Evolutionary conservation across 2,888 invertebrate species (phyloP), one percentile per base, ranked within the genome.

Genomic region (Nephrotoma flavescens): DNA sequence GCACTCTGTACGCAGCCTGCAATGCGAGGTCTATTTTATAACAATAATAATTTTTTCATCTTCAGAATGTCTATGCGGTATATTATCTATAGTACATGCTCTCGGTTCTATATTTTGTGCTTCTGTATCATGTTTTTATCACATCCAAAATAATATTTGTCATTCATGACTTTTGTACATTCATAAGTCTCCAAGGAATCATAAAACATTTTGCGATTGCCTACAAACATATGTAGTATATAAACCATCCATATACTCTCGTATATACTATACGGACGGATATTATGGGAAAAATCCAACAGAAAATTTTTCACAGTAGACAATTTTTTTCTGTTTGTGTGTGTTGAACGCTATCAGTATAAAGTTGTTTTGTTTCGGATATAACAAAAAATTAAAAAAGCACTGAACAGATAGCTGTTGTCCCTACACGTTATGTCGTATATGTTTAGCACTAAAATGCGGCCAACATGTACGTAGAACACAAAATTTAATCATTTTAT

Each of bases 171-270:
- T 84, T 84, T 84, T 42, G 42, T 71, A 71, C 84, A 42, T 42
- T 85, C 85, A 85, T 85, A 44, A 85, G 85, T 85, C 85, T 44
- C 85, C 42, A 9, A 44, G 44, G 85, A 85, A 85, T 85, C 42
- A 85, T 85, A 85, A 85, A 85, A 85, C 44, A 85, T 45, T 19
- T 85, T 85, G 85, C 15, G 85, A 85, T 84, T 84, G 42, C 84
- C 41, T 84, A 84, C 31, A 31, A 31, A 71, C 71, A 71, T 31
- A 71, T 71, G 71, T 71, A 71, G 31, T 71, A 0, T 71, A 31
- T 3, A 11, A 4, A 6, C 15, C n/a, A 19, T 15, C 15, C n/a
- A 19, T 71, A 4, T 71, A 57, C 15, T 31, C 31, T 31, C 52
- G 15, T 6, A 15, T 7, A 57, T 57, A 71, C 31, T 71, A n/a